Evolutionary conservation across 1,140 invertebrate species (phyloP).

Genomic region (Drosophila pseudoananassae): DNA sequence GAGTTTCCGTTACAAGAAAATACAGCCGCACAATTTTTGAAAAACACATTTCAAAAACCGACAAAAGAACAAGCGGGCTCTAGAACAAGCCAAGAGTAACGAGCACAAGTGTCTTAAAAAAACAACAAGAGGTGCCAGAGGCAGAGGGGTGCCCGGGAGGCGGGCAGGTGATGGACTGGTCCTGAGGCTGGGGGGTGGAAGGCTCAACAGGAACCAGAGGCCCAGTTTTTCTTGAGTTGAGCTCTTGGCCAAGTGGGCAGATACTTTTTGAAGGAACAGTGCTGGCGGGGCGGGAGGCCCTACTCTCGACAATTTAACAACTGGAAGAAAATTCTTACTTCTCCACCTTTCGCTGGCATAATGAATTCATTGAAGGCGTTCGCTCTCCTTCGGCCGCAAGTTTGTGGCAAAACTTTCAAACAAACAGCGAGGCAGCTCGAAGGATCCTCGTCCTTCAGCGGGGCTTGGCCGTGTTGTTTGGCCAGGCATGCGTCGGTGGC

Average conservation of each 20-base stretch:
- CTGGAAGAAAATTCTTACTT: constrained; percentile 62
- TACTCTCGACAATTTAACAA: constrained; percentile 64
- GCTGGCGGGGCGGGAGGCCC: constrained; percentile 9
- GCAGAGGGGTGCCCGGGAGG: not conserved
- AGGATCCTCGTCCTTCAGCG: constrained; percentile 39
- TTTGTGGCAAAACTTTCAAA: constrained; percentile 37
- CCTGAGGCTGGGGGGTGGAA: not conserved
- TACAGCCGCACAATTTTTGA: constrained; percentile 59
- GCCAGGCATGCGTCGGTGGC: constrained; percentile 54
- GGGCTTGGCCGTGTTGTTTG: constrained; percentile 20
- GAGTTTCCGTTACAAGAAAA: constrained; percentile 71
- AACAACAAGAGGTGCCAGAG: constrained; percentile 15
- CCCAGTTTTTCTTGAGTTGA: constrained; percentile 29
- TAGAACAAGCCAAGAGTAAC: constrained; percentile 69
- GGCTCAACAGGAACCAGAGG: constrained; percentile 55
- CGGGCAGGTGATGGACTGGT: constrained; percentile 10
- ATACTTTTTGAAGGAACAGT: constrained; percentile 46
- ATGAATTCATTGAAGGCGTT: constrained; percentile 72
- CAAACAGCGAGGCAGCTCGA: constrained; percentile 26
- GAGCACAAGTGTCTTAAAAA: constrained; percentile 59
- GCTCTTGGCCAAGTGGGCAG: constrained; percentile 42
- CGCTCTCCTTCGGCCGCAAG: constrained; percentile 28
- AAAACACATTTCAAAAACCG: constrained; percentile 72
- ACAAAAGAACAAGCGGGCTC: constrained; percentile 64
- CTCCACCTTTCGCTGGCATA: constrained; percentile 57